A percentile compares a stretch with the other conserved stretches of the same genome.
These are phyloP conservation scores for Brachyhypopomus occidentalis DNA, from an alignment of 2,113 vertebrate genomes.

Conservation along the genomic window DNA sequence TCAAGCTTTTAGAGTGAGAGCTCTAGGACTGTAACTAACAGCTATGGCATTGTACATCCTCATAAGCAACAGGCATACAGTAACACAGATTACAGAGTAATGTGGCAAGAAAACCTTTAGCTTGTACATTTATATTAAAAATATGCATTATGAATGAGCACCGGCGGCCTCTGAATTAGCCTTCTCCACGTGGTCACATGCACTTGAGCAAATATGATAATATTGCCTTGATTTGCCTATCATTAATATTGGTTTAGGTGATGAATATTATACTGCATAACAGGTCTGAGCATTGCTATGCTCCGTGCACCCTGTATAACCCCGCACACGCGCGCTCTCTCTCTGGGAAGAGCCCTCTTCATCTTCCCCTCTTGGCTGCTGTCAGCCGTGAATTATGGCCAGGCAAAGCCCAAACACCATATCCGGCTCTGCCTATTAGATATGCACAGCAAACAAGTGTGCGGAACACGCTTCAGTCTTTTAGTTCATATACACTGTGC, in stretches of 20 bases:
- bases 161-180: background rate
- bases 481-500: constrained; percentile 56
- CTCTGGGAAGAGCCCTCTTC: constrained; percentile 29
- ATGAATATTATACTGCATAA: background rate
- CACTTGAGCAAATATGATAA: background rate
- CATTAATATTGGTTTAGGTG: constrained; percentile 24
- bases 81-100: background rate
- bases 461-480: constrained; percentile 55
- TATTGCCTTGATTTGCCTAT: background rate
- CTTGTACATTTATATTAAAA: too few relatives aligned
- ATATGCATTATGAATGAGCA: background rate
- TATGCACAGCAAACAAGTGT: constrained; percentile 58
- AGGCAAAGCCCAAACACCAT: constrained; percentile 48
- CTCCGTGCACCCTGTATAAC: constrained; percentile 7
- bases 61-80: background rate
- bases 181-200: background rate
- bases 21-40: constrained; percentile 9
- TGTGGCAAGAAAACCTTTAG: background rate
- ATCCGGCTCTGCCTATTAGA: constrained; percentile 58
- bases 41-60: constrained; percentile 5
- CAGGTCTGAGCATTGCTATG: constrained; percentile 14
- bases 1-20: constrained; percentile 47
- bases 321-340: background rate
- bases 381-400: constrained; percentile 60
- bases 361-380: constrained; percentile 49